Base-by-base conservation (phyloP, 2,797 vertebrate species). In the Sebastes oblongus region DNA sequence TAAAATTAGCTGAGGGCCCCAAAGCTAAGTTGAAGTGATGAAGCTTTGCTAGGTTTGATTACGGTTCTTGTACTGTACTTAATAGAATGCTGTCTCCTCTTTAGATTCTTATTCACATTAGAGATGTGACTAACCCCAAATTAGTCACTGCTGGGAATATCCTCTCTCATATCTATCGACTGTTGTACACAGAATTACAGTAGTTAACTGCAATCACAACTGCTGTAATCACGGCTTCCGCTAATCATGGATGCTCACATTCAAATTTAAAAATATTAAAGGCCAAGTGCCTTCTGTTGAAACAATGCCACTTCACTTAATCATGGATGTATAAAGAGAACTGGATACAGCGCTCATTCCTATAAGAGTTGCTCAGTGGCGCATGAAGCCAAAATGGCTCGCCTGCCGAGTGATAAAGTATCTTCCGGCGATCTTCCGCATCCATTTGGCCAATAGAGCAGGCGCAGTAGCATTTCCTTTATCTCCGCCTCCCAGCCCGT, bases 31-130 rank as follows among this genome's bases (percentile, higher is more conserved):
- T 56, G 56, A 86, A 82, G 79, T 74, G 90, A 90, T 92, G 90
- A 90, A 87, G 91, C 92, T 87, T 77, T 66, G 67, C 77, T 66
- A 50, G 76, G 68, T 90, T 89, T 93, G 91, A 94, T 91, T 93
- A 89, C n/a, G 25, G 25, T 77, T 89, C 91, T 89, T 87, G 87
- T 85, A 75, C 89, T 89, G 75, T 87, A 82, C 73, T 90, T 90
- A 88, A 88, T 82, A 78, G 66, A 88, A 88, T 3, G 69, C 82
- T 52, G 66, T 88, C 80, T 88, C 61, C 71, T 80, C 77, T 80
- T 65, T 58, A 84, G 78, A 92, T 81, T 81, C 73, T 82, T 36
- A 72, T 74, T 75, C 89, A 72, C 77, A 83, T 88, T 81, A 81
- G 61, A 79, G 75, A 90, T 83, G 71, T 54, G 61, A 83, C 85